A percentile compares a stretch with the other conserved stretches of the same genome.
These are phyloP conservation scores for Scaptomyza graminum DNA, from an alignment of 1,140 invertebrate genomes.

Conservation along the genomic window DNA sequence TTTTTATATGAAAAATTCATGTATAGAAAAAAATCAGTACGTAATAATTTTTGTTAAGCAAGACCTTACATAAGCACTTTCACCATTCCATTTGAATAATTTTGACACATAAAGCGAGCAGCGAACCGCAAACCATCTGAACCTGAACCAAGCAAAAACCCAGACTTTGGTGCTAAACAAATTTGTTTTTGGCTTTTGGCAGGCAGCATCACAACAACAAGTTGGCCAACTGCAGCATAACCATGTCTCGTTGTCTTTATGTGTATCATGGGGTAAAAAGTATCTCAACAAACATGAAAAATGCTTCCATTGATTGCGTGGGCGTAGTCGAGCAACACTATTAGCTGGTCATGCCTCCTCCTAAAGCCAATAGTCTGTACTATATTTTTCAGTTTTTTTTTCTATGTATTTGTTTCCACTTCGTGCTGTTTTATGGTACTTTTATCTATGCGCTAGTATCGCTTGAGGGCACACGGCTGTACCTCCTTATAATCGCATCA, in stretches of 20 bases:
- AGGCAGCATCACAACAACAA: constrained; percentile 35
- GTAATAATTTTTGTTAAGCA: not conserved
- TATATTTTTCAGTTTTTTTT: constrained; percentile 27
- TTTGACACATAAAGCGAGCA: constrained; percentile 26
- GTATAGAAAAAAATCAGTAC: no score
- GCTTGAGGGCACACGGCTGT: constrained; percentile 40
- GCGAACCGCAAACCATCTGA: constrained; percentile 34
- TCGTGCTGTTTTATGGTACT: constrained; percentile 25
- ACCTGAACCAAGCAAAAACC: constrained; percentile 2
- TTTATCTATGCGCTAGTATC: constrained; percentile 35
- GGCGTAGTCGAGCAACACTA: constrained; percentile 55
- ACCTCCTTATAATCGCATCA: constrained; percentile 51
- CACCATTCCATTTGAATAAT: constrained; percentile 34
- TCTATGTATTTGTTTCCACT: not conserved
- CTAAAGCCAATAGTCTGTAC: constrained; percentile 23
- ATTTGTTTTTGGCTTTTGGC: constrained; percentile 27
- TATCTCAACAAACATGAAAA: constrained; percentile 40
- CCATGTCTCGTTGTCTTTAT: constrained; percentile 34
- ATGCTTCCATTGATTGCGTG: constrained; percentile 55
- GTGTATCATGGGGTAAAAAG: constrained; percentile 23
- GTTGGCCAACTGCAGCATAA: constrained; percentile 44
- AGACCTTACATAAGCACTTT: constrained; percentile 33
- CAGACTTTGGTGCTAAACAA: not conserved
- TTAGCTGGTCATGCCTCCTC: constrained; percentile 50
- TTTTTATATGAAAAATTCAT: no score